Base-by-base conservation (phyloP, 2,113 vertebrate species). In the Myodes glareolus region DNA sequence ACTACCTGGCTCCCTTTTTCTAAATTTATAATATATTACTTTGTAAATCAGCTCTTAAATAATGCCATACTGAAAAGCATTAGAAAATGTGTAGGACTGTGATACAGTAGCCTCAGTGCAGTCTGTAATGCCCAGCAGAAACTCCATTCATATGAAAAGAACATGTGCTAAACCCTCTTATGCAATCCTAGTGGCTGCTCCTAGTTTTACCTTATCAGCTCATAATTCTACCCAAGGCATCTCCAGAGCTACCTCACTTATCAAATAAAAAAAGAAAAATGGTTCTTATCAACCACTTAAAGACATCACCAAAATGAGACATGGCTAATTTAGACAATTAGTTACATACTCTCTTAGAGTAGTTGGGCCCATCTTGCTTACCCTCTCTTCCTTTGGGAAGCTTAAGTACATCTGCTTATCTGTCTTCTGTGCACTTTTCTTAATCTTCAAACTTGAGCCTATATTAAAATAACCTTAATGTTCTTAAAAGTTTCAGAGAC, bases 31-130 rank as follows among this genome's bases (percentile, higher is more conserved):
- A 82, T 76, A 90, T 55, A 95, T 42, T 45, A 58, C 29, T 6
- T 84, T 94, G 63, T 52, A 96, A 86, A 75, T 95, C 70, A 94
- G 39, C 5, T 73, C 68, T 85, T 95, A 23, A 67, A 19, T 81
- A 45, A 77, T 12, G 75, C 7, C 50, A 76, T 21, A 94, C 5
- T 39, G 50, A 91, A 91, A 73, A 88, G n/a, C 27, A 68, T 27
- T 77, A 90, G 58, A 90, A 91, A 78, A 91, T 90, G 52, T 58
- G 11, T 1, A 92, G 31, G 47, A 92, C 12, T 33, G 27, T 31
- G 52, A 82, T 10, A 21, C 67, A 82, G 47, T 88, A 31, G 94
- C 63, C 73, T 78, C 27, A 65, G n/a, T 88, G 42, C 85, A 94
- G 52, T 90, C 9, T 92, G 61, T 42, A 86, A 90, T 36, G 68